phyloP scores from a whole-genome alignment of 2,113 vertebrate genomes.

The Fregetta grallaria region DNA sequence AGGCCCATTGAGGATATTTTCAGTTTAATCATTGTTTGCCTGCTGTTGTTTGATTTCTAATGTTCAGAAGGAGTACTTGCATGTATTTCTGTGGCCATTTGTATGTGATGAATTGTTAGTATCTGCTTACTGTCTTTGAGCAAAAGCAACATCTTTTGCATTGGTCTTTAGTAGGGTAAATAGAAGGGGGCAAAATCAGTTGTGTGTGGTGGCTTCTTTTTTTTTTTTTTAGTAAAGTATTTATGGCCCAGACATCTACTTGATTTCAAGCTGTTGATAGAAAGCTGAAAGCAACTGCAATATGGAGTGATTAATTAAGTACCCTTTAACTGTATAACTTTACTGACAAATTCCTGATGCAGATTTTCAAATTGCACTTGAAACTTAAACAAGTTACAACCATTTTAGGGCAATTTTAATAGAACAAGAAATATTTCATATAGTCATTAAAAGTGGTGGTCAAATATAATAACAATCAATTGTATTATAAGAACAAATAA shows the following conservation, averaged over 20 bases:
- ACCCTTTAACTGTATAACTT: neutral
- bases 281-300: neutral
- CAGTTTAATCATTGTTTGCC: neutral
- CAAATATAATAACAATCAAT: neutral
- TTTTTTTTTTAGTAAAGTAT: neutral
- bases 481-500: neutral
- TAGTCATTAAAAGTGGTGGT: neutral
- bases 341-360: neutral
- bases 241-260: neutral
- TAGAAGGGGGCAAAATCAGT: neutral
- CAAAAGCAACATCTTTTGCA: neutral
- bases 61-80: neutral
- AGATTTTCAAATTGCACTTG: neutral
- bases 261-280: neutral
- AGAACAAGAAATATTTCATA: neutral
- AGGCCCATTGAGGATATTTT: neutral
- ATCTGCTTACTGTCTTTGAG: neutral
- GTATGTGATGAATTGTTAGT: neutral
- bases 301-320: neutral
- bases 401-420: neutral
- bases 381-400: neutral
- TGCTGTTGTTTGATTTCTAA: neutral
- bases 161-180: neutral
- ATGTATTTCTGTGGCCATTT: neutral
- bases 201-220: neutral